Evolutionary conservation across 1,140 invertebrate species (phyloP).

Genomic region (Teleogryllus occipitalis): DNA sequence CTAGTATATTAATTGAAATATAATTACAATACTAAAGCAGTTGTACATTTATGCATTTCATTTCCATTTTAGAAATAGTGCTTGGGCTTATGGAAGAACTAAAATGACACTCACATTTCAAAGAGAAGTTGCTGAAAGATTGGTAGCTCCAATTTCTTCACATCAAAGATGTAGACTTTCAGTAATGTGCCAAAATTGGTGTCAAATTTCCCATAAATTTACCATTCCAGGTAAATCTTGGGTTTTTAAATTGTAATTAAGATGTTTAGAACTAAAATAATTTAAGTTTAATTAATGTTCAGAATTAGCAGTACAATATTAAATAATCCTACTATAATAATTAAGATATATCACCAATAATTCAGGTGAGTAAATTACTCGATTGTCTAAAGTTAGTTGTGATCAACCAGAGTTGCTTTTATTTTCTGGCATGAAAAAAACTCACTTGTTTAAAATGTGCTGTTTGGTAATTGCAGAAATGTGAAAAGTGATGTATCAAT

Average conservation of each 20-base stretch:
- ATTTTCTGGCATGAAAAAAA: no score
- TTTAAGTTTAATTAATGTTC: background rate
- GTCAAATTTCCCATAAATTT: slow-evolving; percentile 73
- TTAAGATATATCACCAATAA: background rate
- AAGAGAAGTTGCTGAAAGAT: slow-evolving; percentile 86
- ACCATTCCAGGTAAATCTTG: slow-evolving; percentile 65
- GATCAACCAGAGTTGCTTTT: no score
- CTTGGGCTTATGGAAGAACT: slow-evolving; percentile 78
- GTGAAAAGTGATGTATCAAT: no score
- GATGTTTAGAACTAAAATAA: background rate
- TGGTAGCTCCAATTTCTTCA: slow-evolving; percentile 58
- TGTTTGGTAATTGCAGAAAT: no score
- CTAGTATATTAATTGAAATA: background rate
- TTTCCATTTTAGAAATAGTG: slow-evolving; percentile 41
- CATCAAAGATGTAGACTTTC: slow-evolving; percentile 77
- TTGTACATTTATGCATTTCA: background rate
- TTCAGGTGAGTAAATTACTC: background rate
- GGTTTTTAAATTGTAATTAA: background rate
- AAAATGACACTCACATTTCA: slow-evolving; percentile 94
- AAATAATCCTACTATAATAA: background rate
- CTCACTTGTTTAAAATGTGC: no score
- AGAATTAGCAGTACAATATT: background rate
- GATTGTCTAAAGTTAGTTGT: background rate
- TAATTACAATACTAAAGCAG: background rate
- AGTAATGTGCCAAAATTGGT: slow-evolving; percentile 91